Evolutionary conservation across 2,113 vertebrate genomes (phyloP).

Genomic region (Axis porcinus): DNA sequence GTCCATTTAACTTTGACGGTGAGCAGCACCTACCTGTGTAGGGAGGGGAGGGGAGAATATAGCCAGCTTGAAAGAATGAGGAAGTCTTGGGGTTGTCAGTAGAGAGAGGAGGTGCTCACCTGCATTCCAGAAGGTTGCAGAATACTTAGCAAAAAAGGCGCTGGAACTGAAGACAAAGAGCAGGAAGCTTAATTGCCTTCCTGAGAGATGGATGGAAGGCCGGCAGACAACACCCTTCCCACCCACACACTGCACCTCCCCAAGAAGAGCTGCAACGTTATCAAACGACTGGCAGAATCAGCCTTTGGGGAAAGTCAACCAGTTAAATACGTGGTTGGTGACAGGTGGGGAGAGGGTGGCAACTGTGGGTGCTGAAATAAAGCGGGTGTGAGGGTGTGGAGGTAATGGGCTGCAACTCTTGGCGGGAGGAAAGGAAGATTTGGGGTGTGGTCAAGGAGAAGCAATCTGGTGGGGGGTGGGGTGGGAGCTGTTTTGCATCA

Average conservation of each 20-base stretch:
- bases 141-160: not conserved
- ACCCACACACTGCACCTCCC: not conserved
- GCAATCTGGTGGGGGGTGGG: not conserved
- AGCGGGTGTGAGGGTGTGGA: not conserved
- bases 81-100: constrained; percentile 1
- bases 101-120: not conserved
- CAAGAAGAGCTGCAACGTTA: not conserved
- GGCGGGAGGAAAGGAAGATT: not conserved
- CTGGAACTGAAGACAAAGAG: not conserved
- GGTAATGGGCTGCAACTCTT: not conserved
- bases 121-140: constrained; percentile 3
- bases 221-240: not conserved
- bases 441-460: not conserved
- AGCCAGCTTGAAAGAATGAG: not conserved
- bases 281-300: constrained; percentile 19
- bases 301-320: constrained; percentile 13
- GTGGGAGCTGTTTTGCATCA: not conserved
- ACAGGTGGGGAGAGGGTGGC: not conserved
- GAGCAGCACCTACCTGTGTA: not conserved
- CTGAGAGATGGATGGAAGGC: not conserved
- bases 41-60: not conserved
- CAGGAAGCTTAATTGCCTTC: not conserved
- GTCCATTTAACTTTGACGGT: not conserved
- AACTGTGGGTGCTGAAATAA: not conserved
- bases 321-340: not conserved